Percentiles rank a stretch among this genome's conserved stretches.
Evolutionary conservation across 2,888 invertebrate species (phyloP).

Genomic region (Alloplasta piceator): DNA sequence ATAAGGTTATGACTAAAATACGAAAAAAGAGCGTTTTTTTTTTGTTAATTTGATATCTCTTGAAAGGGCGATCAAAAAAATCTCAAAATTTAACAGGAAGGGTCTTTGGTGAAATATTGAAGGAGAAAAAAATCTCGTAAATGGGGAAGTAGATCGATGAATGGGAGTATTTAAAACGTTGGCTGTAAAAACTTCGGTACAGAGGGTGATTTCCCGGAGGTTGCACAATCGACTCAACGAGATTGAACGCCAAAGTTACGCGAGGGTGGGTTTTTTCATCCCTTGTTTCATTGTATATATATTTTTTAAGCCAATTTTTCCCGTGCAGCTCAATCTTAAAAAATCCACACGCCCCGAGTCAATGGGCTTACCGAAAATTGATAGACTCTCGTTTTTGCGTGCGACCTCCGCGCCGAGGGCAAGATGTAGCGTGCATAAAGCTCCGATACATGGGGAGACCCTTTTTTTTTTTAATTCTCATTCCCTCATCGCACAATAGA

Average conservation of each 20-base stretch:
- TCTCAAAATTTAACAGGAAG: too few relatives aligned
- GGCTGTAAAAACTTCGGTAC: conserved; percentile 6
- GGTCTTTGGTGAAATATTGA: too few relatives aligned
- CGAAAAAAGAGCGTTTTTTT: too few relatives aligned
- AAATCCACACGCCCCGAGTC: conserved; percentile 68
- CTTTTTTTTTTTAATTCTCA: conserved; percentile 8
- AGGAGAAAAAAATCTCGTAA: too few relatives aligned
- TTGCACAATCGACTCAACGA: background rate
- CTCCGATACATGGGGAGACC: conserved; percentile 22
- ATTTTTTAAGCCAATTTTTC: conserved; percentile 14
- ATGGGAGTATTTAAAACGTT: too few relatives aligned
- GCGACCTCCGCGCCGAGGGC: conserved; percentile 1
- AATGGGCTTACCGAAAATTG: conserved; percentile 80
- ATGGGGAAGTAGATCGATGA: background rate
- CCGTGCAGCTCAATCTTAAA: conserved; percentile 21
- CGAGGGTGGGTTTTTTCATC: background rate
- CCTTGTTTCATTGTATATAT: too few relatives aligned
- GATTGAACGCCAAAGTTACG: conserved; percentile 7
- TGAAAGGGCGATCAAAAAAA: too few relatives aligned
- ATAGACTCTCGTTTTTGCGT: conserved; percentile 71
- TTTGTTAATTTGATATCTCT: too few relatives aligned
- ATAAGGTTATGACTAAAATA: too few relatives aligned
- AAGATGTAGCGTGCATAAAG: conserved; percentile 7
- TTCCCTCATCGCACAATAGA: background rate
- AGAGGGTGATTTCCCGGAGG: conserved; percentile 5